A percentile compares a stretch with the other conserved stretches of the same genome.
Conservation (phyloP, 2,113 vertebrate genomes). For the Hystrix brachyura region DNA sequence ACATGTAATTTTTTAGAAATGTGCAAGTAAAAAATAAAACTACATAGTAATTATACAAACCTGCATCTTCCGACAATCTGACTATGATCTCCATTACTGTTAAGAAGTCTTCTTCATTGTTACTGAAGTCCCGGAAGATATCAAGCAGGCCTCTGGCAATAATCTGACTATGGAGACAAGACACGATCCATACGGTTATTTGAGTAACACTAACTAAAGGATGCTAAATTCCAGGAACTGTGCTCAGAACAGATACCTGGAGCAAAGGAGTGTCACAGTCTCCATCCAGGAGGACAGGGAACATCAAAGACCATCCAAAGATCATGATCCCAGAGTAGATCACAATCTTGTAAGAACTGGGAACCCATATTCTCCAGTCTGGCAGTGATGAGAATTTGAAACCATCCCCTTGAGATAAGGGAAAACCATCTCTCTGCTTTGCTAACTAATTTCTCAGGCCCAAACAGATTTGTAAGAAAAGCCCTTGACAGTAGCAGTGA, state of each 20-base stretch:
- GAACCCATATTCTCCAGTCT: background rate
- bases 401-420: background rate
- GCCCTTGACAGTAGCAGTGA: background rate
- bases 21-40: background rate
- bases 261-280: background rate
- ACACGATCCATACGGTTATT: background rate
- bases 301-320: background rate
- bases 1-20: constrained; percentile 21
- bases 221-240: background rate
- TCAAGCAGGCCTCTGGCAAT: constrained; percentile 94
- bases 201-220: too few species aligned
- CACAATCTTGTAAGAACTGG: background rate
- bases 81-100: constrained; percentile 94
- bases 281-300: background rate
- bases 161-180: constrained; percentile 89
- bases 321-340: fast-evolving
- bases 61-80: constrained; percentile 95
- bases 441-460: background rate
- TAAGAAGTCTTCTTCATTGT: constrained; percentile 93
- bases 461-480: background rate
- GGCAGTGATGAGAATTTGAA: background rate
- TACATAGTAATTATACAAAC: constrained; percentile 82
- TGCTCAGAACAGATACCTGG: background rate
- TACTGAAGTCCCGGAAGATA: constrained; percentile 93
- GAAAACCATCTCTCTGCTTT: background rate